Base-by-base conservation (phyloP, 1,140 invertebrate genomes). In the Sesamia nonagrioides region DNA sequence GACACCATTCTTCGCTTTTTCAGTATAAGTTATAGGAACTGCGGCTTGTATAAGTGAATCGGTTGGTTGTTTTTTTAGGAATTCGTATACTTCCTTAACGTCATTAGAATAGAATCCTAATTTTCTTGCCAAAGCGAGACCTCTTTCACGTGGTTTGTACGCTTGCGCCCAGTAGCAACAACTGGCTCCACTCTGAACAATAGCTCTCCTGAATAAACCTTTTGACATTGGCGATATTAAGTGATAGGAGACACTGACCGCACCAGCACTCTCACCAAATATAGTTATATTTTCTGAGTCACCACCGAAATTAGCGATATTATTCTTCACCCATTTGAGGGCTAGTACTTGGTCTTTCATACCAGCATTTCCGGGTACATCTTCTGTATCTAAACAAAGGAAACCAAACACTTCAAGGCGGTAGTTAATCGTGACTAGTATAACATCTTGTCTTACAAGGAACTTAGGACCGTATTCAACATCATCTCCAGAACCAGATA, bases 341-440 rank as follows among this genome's bases (percentile, higher is more conserved):
- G 74, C 74, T 37, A 15, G 21, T 1, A 77, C 74, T 35, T 77
- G 74, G 8, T 77, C 74, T 37, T 77, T 77, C 45, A 77, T 54
- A 1, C 74, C 74, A 8, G 74, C 74, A 18, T 77, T 77, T 37
- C 74, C 74, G 18, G 74, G 74, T 3, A 68, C 74, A 15, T 77
- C 74, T 54, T 66, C 60, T n/a, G 74, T 63, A 35, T 77, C 60
- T 40, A 66, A 52, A 35, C 74, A 77, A 2, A 77, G 48, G 27
- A 77, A 77, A 33, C 74, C 74, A 21, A 77, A 21, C 11, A 61
- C 58, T 63, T 61, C 74, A 15, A 77, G 60, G 15, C 74, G 40
- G 17, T 77, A 77, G 11, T 77, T 63, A 18, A 77, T 50, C 6
- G 74, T 77, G 21, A 77, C 74, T 2, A 77, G 13, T 9, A 77